Base-by-base conservation (phyloP, 2,888 invertebrate species). In the Hypolimnas misippus region DNA sequence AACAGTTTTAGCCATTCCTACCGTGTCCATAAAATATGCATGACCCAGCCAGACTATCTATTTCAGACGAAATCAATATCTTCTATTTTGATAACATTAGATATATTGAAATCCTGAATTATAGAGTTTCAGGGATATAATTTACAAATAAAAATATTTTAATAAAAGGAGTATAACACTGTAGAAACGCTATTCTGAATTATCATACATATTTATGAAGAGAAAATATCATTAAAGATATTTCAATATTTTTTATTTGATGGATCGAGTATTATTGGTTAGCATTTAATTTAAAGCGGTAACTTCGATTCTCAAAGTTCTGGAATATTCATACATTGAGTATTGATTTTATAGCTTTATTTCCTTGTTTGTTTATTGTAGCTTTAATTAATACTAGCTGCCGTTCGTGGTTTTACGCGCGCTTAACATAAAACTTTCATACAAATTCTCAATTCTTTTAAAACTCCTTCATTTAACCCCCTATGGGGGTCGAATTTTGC, bases 41-140 rank as follows among this genome's bases (percentile, higher is more conserved):
- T 46, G 17, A 19, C 46, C 19, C 19, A 21, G 17, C 17, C 12
- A 46, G 46, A 10, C 17, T 12, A 19, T 46, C 46, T 46, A 46
- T 46, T 46, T 46, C 12, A 17, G 12, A 21, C 16, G 46, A 46
- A 19, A 46, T 46, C 46, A 46, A 46, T 46, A 46, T 19, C 4
- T 4, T 17, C 19, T 19, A 46, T 46, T 19, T 46, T 46, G 7
- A 12, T 46, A 42, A 7, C 16, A 8, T 42, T 7, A 33, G 12
- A 33, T 8, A 33, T 38, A 38, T n/a, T 38, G n/a, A n/a, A 38
- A 38, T n/a, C 12, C n/a, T n/a, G 12, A 2, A 25, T 25, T 25
- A 25, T 4, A 38, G 4, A 38, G 4, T 3, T 2, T n/a, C n/a
- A n/a, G n/a, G 12, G 12, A 33, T 33, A 10, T 33, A 7, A n/a